These are phyloP conservation scores for Stegodyphus dumicola DNA, from an alignment of 1,140 invertebrate species.

Conservation along the genomic window DNA sequence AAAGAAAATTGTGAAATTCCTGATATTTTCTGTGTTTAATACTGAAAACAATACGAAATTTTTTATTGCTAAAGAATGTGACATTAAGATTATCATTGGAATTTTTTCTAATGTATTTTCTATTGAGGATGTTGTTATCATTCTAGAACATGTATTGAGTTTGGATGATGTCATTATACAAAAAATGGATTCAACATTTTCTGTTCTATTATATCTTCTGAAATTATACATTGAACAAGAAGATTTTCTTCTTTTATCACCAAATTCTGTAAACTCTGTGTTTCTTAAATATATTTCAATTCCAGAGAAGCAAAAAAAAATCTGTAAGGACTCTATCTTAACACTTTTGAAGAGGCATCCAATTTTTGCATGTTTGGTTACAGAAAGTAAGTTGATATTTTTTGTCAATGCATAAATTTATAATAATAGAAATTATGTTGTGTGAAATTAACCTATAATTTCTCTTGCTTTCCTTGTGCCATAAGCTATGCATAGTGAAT, in stretches of 20 bases:
- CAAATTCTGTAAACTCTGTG: conserved; percentile 14
- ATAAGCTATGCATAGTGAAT: no score
- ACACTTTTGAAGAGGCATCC: conserved; percentile 21
- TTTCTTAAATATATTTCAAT: conserved; percentile 4
- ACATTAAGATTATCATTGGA: conserved; percentile 5
- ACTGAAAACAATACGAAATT: no score
- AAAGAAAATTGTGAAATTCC: no score
- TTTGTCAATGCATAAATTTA: neutral
- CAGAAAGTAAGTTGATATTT: conserved; percentile 14
- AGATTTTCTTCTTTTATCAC: neutral
- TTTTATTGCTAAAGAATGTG: neutral
- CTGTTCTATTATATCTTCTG: conserved; percentile 8
- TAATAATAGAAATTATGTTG: no score
- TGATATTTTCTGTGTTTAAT: no score
- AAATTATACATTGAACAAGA: conserved; percentile 13
- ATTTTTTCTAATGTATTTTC: conserved; percentile 19
- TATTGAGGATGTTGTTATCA: neutral
- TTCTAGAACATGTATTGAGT: conserved; percentile 13
- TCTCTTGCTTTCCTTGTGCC: no score
- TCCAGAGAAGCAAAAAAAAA: conserved; percentile 14
- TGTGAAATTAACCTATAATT: no score
- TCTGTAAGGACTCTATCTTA: neutral
- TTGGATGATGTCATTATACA: neutral
- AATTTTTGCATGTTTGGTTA: conserved; percentile 3
- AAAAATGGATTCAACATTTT: neutral